Percentiles rank a stretch among this genome's conserved stretches.
These are phyloP conservation scores for Pangasius larnaudii DNA, from an alignment of 2,797 vertebrate species.

Conservation along the genomic window DNA sequence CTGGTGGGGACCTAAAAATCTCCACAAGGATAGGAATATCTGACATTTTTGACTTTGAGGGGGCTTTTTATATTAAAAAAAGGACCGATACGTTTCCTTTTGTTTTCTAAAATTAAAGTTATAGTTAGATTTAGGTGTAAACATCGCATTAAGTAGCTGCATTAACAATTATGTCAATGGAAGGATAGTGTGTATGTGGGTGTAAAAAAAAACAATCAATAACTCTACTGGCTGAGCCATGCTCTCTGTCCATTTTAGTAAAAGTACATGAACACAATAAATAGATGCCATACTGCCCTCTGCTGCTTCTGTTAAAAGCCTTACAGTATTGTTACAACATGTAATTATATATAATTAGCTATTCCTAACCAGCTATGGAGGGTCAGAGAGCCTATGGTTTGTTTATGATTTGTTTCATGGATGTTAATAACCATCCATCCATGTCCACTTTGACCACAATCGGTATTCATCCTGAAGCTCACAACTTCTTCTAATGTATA, in stretches of 20 bases:
- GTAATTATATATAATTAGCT: slow-evolving; percentile 12
- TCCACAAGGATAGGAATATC: background rate
- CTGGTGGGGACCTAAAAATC: background rate
- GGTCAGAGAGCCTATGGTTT: background rate
- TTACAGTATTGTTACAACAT: background rate
- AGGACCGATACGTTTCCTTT: background rate
- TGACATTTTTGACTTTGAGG: background rate
- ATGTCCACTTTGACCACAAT: slow-evolving; percentile 15
- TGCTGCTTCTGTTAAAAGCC: slow-evolving; percentile 44
- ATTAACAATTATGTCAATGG: background rate
- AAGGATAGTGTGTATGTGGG: background rate
- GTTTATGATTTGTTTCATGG: background rate
- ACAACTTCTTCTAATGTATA: background rate
- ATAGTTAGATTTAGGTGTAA: background rate
- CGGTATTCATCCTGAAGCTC: background rate
- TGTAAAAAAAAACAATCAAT: background rate
- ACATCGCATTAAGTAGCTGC: background rate
- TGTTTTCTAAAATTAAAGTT: background rate
- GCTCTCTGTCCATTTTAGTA: background rate
- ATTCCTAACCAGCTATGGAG: background rate
- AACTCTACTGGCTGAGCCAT: background rate
- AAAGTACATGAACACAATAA: background rate
- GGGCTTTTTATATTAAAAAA: background rate
- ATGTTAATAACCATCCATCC: background rate
- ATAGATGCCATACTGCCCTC: slow-evolving; percentile 55